Conservation (phyloP, 2,797 vertebrate genomes). For the Amniataba percoides region DNA sequence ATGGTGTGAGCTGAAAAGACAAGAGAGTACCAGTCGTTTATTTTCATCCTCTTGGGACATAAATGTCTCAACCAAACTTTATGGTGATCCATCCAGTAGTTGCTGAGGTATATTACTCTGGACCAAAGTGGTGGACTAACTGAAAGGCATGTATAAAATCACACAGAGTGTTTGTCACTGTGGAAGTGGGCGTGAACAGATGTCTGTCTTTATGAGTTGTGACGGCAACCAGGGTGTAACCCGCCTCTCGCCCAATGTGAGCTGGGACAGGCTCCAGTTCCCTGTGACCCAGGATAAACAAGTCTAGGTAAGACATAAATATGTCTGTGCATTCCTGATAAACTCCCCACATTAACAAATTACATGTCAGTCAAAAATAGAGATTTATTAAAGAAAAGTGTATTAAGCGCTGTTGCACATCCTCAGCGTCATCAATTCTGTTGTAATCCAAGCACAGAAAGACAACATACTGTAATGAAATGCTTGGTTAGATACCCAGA, state of each 20-base stretch:
- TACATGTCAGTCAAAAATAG: conserved; percentile 1
- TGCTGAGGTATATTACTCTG: background rate
- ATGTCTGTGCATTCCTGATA: background rate
- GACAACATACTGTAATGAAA: conserved; percentile 49
- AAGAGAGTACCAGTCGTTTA: background rate
- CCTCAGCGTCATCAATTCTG: conserved; percentile 1
- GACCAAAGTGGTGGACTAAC: background rate
- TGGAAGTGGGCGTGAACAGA: background rate
- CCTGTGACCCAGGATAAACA: conserved; percentile 8
- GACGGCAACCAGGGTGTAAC: background rate
- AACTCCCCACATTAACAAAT: background rate
- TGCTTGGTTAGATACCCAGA: conserved; percentile 44
- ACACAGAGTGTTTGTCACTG: background rate
- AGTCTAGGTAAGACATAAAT: background rate
- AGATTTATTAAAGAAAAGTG: background rate
- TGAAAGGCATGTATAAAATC: background rate
- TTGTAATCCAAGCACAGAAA: conserved; percentile 27
- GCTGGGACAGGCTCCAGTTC: conserved; percentile 5
- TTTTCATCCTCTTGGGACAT: background rate
- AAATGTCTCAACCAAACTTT: conserved; percentile 3
- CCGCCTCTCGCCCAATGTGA: background rate
- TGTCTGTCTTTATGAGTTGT: conserved; percentile 13
- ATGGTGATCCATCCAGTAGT: background rate
- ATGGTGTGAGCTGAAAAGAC: background rate
- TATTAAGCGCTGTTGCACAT: background rate